These are phyloP conservation scores for Manis pentadactyla DNA, from an alignment of 2,797 vertebrate genomes.

Conservation along the genomic window DNA sequence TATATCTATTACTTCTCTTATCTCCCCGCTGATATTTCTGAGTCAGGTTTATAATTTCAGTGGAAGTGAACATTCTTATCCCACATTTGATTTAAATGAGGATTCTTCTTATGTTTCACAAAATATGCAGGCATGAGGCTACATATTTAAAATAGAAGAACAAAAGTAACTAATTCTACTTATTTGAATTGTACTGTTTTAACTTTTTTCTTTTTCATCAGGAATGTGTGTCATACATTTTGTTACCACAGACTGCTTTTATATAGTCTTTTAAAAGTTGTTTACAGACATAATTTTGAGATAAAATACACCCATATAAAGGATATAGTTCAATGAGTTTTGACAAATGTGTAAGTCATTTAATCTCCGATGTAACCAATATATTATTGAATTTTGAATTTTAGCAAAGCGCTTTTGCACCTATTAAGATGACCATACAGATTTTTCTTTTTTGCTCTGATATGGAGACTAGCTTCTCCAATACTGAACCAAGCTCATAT, in stretches of 20 bases:
- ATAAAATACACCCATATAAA: not conserved
- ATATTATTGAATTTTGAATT: not conserved
- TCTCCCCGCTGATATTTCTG: not conserved
- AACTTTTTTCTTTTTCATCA: not conserved
- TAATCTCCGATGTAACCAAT: not conserved
- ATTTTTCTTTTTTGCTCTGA: not conserved
- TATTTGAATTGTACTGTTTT: slow-evolving; percentile 12
- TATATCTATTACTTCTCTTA: not conserved
- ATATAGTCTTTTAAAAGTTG: slow-evolving; percentile 22
- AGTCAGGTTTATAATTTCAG: slow-evolving; percentile 8
- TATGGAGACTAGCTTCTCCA: not conserved
- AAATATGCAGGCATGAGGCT: not conserved
- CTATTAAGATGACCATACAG: not conserved
- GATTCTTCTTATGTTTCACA: not conserved
- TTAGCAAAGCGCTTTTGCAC: not conserved
- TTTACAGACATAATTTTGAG: slow-evolving; percentile 35
- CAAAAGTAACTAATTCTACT: slow-evolving; percentile 7
- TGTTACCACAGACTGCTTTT: not conserved
- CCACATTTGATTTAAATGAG: not conserved
- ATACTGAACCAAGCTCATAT: not conserved
- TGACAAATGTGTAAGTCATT: not conserved
- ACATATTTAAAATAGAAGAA: slow-evolving; percentile 9
- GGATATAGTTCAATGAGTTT: not conserved
- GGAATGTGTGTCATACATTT: not conserved
- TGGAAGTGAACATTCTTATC: not conserved